Evolutionary conservation across 2,113 vertebrate genomes (phyloP).

Genomic region (Pardalotus punctatus): DNA sequence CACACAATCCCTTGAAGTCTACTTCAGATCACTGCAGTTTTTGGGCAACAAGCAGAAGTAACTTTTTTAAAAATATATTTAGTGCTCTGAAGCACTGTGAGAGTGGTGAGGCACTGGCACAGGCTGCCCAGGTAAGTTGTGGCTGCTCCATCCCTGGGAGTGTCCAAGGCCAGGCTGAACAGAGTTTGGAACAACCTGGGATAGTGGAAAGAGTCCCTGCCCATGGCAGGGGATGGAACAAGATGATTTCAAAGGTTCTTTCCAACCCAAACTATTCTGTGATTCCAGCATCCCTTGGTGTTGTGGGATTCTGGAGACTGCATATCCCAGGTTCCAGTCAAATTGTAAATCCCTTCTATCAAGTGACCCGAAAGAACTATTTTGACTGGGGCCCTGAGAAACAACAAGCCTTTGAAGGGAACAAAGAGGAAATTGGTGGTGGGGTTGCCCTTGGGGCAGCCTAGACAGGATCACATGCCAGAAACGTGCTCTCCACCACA

Average conservation of each 20-base stretch:
- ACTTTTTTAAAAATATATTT: background rate
- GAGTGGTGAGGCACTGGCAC: background rate
- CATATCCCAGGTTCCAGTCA: background rate
- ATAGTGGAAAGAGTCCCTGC: background rate
- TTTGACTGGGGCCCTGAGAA: background rate
- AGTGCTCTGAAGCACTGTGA: background rate
- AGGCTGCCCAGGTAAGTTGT: background rate
- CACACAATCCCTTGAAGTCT: background rate
- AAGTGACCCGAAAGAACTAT: background rate
- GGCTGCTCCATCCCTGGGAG: background rate
- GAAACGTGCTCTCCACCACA: background rate
- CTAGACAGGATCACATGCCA: background rate
- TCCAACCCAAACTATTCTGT: background rate
- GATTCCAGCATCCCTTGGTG: background rate
- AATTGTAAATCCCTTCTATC: background rate
- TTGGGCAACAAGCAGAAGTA: background rate
- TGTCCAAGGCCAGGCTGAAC: background rate
- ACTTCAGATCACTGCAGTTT: background rate
- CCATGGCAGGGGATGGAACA: fast-evolving
- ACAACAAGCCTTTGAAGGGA: background rate
- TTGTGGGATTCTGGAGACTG: fast-evolving
- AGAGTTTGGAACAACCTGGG: background rate
- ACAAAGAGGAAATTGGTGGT: background rate
- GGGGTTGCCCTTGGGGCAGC: background rate
- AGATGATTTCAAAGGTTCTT: background rate